Conservation (phyloP, 2,797 vertebrate species). For the Valencia hispanica region DNA sequence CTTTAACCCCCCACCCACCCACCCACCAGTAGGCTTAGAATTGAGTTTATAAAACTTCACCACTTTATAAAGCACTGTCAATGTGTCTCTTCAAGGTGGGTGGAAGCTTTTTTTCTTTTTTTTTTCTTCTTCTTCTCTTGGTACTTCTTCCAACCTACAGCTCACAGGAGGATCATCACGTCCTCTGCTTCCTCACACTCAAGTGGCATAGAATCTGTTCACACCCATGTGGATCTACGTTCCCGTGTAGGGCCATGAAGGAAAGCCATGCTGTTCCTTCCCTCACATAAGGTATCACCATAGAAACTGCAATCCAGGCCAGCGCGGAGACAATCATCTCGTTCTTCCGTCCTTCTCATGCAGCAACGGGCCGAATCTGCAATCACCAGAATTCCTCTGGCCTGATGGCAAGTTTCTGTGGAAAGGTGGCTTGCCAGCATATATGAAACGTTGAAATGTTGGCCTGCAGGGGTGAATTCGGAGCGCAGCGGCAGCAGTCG, state of each 20-base stretch:
- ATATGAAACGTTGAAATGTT: too few species aligned
- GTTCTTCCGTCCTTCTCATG: background rate
- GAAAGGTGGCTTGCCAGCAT: background rate
- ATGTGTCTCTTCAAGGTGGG: conserved; percentile 37
- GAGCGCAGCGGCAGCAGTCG: conserved; percentile 59
- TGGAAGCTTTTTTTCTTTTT: conserved; percentile 39
- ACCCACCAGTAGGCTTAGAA: background rate
- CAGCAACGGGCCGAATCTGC: background rate
- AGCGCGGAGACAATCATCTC: background rate
- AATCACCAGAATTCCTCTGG: conserved; percentile 22
- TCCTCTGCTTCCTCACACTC: conserved; percentile 37
- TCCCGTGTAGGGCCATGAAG: conserved; percentile 2
- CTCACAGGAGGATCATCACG: conserved; percentile 45
- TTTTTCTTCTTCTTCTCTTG: conserved; percentile 28
- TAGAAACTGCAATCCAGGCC: conserved; percentile 20
- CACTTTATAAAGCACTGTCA: conserved; percentile 36
- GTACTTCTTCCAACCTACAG: conserved; percentile 31
- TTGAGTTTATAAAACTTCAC: background rate
- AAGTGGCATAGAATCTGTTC: conserved; percentile 14
- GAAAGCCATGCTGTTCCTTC: conserved; percentile 4
- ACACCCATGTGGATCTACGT: conserved; percentile 12
- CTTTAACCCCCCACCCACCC: background rate
- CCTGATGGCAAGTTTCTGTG: conserved; percentile 44
- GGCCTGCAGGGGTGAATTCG: conserved; percentile 51
- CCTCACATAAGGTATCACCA: conserved; percentile 12